phyloP scores from a whole-genome alignment of 2,888 invertebrate species.

The Euplagia quadripunctaria region DNA sequence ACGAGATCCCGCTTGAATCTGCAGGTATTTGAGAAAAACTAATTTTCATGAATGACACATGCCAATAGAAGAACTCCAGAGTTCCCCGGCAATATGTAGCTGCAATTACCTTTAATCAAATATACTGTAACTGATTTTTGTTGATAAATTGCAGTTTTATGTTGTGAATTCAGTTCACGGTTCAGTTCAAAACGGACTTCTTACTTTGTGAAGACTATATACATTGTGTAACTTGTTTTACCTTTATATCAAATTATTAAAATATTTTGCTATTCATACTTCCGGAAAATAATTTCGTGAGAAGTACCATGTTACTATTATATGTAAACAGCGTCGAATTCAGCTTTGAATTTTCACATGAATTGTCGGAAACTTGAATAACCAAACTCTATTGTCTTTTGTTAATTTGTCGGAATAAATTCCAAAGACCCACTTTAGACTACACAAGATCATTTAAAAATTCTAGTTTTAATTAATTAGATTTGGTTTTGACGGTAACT shows the following conservation, averaged over 20 bases:
- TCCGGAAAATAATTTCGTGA: constrained; percentile 18
- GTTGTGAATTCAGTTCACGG: no score
- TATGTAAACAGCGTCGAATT: constrained; percentile 8
- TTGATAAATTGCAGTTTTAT: no score
- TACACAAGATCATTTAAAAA: neutral
- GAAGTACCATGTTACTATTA: constrained; percentile 9
- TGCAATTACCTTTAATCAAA: no score
- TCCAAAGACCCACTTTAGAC: constrained; percentile 11
- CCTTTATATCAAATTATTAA: constrained; percentile 3
- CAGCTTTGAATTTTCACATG: constrained; percentile 10
- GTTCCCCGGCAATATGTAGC: no score
- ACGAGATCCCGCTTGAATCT: no score
- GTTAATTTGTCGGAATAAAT: constrained; percentile 17
- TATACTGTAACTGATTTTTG: no score
- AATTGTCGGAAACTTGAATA: constrained; percentile 11
- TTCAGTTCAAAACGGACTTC: no score
- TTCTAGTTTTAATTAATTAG: neutral
- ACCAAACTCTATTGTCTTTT: constrained; percentile 21
- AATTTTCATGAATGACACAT: no score
- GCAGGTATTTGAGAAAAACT: no score
- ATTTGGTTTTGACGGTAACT: neutral
- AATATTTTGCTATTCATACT: constrained; percentile 7
- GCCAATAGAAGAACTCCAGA: no score
- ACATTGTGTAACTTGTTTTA: neutral
- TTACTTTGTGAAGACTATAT: no score